Percentiles rank a stretch among this genome's conserved stretches.
These are phyloP conservation scores for Momotus momota DNA, from an alignment of 2,797 vertebrate genomes.

Conservation along the genomic window DNA sequence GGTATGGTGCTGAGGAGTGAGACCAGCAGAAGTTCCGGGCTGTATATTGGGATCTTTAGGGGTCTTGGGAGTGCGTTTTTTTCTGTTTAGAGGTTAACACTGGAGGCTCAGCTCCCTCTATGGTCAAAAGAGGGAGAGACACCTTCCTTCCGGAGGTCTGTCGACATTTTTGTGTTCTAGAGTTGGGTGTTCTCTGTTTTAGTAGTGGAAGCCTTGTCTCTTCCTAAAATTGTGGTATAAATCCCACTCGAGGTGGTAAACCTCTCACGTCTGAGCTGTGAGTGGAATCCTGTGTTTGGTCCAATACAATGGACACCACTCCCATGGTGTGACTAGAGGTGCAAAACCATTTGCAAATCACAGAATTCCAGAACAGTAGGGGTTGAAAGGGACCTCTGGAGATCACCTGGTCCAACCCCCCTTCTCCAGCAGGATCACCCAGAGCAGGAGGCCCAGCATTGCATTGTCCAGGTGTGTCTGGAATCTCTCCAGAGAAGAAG, in stretches of 20 bases:
- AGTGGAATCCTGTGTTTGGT: rapidly evolving
- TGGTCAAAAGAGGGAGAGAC: background rate
- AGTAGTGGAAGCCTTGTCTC: background rate
- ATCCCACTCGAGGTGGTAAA: background rate
- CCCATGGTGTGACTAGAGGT: background rate
- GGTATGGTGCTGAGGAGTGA: background rate
- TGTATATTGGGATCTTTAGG: background rate
- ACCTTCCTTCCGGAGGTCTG: background rate
- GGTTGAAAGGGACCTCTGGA: background rate
- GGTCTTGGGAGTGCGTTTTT: too few species aligned
- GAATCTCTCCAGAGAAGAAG: background rate
- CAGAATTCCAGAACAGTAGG: too few species aligned
- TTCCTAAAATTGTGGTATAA: background rate
- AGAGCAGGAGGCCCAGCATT: background rate
- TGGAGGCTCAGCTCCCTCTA: constrained; percentile 22
- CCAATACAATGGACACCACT: background rate
- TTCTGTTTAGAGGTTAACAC: background rate
- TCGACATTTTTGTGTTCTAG: background rate
- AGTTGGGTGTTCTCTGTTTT: background rate
- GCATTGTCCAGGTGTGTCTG: background rate
- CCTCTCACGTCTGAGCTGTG: background rate
- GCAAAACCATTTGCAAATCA: background rate
- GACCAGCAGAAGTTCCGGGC: background rate
- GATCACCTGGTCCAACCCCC: background rate
- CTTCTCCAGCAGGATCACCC: background rate